These are phyloP conservation scores for Gymnorhina tibicen DNA, from an alignment of 2,113 vertebrate genomes.

Conservation along the genomic window DNA sequence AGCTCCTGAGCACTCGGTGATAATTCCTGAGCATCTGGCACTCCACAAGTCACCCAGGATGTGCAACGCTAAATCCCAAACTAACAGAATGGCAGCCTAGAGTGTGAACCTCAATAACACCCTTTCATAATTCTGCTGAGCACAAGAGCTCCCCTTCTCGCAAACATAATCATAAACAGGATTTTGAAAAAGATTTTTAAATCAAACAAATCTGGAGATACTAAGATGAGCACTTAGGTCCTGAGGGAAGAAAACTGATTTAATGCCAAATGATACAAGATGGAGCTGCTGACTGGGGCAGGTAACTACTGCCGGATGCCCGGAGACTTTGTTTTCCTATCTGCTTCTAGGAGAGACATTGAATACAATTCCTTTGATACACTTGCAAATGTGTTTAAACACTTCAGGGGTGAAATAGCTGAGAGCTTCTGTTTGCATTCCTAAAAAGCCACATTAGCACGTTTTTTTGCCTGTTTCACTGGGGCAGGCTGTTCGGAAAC, in stretches of 20 bases:
- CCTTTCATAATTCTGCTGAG: neutral
- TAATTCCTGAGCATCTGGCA: neutral
- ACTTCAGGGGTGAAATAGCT: neutral
- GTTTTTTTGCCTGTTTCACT: neutral
- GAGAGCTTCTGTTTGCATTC: neutral
- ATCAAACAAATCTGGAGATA: neutral
- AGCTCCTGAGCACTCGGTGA: neutral
- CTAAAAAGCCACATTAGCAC: neutral
- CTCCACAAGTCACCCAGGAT: neutral
- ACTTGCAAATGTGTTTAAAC: neutral
- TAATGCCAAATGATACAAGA: neutral
- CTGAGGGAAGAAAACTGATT: neutral
- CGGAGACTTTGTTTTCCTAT: neutral
- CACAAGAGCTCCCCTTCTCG: neutral
- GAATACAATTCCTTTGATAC: neutral
- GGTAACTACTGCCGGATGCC: neutral
- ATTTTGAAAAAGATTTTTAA: neutral
- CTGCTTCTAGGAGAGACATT: neutral
- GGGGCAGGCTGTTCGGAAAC: neutral
- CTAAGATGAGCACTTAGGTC: neutral
- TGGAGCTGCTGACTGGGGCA: neutral
- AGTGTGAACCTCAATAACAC: rapidly evolving
- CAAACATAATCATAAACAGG: neutral
- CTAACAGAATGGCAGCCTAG: neutral
- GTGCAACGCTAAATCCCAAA: neutral